Evolutionary conservation across 1,140 invertebrate genomes (phyloP).

Genomic region (Periplaneta americana): DNA sequence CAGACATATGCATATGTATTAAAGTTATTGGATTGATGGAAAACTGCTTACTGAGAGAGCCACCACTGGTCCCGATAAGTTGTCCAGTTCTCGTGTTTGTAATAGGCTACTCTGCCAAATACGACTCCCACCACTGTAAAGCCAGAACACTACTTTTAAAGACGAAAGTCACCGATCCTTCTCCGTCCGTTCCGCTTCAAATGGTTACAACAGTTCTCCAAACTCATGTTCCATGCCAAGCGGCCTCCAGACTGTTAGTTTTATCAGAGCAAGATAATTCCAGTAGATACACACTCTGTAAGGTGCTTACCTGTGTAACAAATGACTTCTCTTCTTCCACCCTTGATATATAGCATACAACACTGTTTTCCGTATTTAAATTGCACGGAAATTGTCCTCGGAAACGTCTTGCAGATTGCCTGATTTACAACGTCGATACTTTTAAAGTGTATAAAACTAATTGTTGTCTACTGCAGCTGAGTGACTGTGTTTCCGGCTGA

Average conservation of each 20-base stretch:
- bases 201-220: background rate
- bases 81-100: too few relatives aligned
- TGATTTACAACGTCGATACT: background rate
- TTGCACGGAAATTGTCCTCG: background rate
- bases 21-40: too few relatives aligned
- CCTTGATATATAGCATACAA: background rate
- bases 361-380: background rate
- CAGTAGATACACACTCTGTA: background rate
- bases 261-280: background rate
- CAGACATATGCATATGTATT: too few relatives aligned
- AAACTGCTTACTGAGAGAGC: too few relatives aligned
- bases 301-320: background rate
- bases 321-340: background rate
- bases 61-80: too few relatives aligned
- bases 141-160: background rate
- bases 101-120: too few relatives aligned
- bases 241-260: background rate
- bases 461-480: too few relatives aligned
- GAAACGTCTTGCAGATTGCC: background rate
- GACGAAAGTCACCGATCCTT: background rate
- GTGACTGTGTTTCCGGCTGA: too few relatives aligned
- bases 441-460: too few relatives aligned
- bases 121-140: background rate
- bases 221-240: background rate
- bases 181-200: background rate